phyloP scores from a whole-genome alignment of 2,888 invertebrate genomes.

The Dilophus febrilis region DNA sequence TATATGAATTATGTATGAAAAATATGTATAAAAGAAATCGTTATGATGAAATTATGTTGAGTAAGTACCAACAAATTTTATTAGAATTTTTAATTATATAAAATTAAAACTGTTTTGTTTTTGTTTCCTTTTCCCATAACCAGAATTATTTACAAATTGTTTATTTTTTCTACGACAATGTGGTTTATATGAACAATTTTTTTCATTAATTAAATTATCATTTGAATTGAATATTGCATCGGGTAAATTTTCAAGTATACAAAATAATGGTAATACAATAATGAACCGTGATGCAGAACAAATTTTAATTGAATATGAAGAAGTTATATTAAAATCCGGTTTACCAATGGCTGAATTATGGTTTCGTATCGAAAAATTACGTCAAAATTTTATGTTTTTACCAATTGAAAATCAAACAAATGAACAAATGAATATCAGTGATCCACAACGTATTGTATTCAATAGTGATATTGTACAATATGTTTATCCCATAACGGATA shows the following conservation, averaged over 20 bases:
- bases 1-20: constrained; percentile 34
- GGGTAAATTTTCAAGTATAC: constrained; percentile 22
- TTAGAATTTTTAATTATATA: neutral
- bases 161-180: constrained; percentile 46
- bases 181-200: constrained; percentile 58
- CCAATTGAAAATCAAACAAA: constrained; percentile 32
- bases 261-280: too few relatives aligned
- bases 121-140: constrained; percentile 16
- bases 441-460: constrained; percentile 48
- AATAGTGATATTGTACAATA: constrained; percentile 46
- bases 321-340: constrained; percentile 41
- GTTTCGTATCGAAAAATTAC: constrained; percentile 54
- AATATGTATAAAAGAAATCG: constrained; percentile 22
- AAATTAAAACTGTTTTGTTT: neutral
- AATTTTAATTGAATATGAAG: constrained; percentile 38
- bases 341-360: constrained; percentile 57
- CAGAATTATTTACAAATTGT: constrained; percentile 33
- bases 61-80: constrained; percentile 6
- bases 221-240: constrained; percentile 45
- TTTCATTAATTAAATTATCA: constrained; percentile 50
- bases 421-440: constrained; percentile 30
- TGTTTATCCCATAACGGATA: constrained; percentile 43
- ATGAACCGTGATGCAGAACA: too few relatives aligned
- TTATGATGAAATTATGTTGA: constrained; percentile 12
- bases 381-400: constrained; percentile 56